Base-by-base conservation (phyloP, 2,797 vertebrate genomes). In the Poecilia wingei region DNA sequence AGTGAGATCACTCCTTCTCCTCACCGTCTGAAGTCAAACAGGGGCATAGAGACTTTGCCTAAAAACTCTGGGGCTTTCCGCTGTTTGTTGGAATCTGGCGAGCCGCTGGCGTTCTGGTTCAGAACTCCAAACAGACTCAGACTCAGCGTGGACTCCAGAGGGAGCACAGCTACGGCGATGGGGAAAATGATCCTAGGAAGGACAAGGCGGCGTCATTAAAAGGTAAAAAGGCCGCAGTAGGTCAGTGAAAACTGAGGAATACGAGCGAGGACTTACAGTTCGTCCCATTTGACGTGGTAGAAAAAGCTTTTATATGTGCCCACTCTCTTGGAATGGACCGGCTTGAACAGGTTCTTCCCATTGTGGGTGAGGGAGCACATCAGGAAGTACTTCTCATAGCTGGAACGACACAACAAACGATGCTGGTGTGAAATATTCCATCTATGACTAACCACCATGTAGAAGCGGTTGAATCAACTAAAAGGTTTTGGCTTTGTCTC, bases 221-320 rank as follows among this genome's bases (percentile, higher is more conserved):
- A 13, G 13, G 28, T 31, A 14, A 22, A 22, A 59, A 13, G 55
- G 31, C 57, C 7, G 36, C 18, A 16, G 18, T 49, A 5, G 59
- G 14, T 46, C 16, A 74, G 43, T 0, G 33, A 8, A 68, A 68
- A 77, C 68, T 22, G 10, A 9, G 75, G 14, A 59, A 20, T 14
- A 33, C 3, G 3, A 39, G 43, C 25, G 6, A 31, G 20, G 39
- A 12, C 98, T 98, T 95, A 99, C 98, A 98, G 91, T 90, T 99
- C 98, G 76, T 99, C 97, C 98, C 98, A 99, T 92, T 98, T 99
- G 92, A 99, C 96, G 94, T 98, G 97, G 94, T 98, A 99, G 96
- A 98, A 99, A 94, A 99, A 99, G 93, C 95, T 98, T 94, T 96
- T 98, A 85, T 99, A 99, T 0, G 97, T 97, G 85, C 98, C 97